These are phyloP conservation scores for Syrista parreyssii DNA, from an alignment of 2,888 invertebrate genomes.

Conservation along the genomic window DNA sequence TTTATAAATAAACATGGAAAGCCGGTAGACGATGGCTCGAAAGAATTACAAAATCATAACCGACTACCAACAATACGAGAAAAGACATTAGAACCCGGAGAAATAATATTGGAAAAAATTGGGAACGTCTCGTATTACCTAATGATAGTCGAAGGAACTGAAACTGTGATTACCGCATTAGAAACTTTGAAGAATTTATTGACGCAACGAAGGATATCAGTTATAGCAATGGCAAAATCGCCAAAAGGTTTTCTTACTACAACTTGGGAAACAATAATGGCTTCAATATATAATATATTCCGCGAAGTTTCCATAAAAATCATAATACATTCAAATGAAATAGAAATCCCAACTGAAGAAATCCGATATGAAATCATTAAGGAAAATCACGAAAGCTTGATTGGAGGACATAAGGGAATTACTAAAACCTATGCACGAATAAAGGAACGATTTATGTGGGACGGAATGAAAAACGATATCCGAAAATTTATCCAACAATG, in stretches of 20 bases:
- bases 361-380: slow-evolving; percentile 5
- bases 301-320: background rate
- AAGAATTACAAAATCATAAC: no score
- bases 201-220: background rate
- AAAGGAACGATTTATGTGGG: background rate
- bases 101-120: background rate
- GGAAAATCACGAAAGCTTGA: background rate
- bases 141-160: no score
- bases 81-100: no score
- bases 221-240: background rate
- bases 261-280: no score
- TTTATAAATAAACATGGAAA: no score
- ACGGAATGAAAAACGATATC: slow-evolving; percentile 4
- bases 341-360: background rate
- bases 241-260: no score
- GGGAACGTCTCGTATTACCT: background rate
- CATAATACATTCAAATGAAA: background rate
- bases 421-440: slow-evolving; percentile 7
- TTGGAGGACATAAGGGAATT: slow-evolving; percentile 7
- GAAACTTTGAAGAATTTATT: background rate
- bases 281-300: background rate
- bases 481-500: slow-evolving; percentile 10
- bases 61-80: no score
- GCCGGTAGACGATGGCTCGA: no score
- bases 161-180: background rate